phyloP scores from a whole-genome alignment of 2,888 invertebrate genomes.

The Polymixis flavicincta region DNA sequence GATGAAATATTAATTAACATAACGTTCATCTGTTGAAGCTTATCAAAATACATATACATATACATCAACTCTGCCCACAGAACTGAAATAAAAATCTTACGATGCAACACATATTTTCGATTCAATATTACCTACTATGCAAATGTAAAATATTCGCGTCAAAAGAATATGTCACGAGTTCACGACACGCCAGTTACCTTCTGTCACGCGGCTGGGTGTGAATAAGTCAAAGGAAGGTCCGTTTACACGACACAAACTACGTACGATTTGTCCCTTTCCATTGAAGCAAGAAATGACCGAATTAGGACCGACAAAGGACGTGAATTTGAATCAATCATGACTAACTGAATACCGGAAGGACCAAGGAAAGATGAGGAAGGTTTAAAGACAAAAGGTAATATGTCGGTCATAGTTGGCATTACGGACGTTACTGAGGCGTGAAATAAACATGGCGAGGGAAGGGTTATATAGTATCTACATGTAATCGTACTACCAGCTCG shows the following conservation, averaged over 20 bases:
- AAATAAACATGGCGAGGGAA: not conserved
- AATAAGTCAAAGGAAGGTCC: slow-evolving; percentile 9
- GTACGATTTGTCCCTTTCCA: not conserved
- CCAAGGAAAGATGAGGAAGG: not conserved
- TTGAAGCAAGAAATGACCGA: slow-evolving; percentile 7
- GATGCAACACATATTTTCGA: not conserved
- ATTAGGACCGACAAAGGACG: not conserved
- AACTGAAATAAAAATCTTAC: not conserved
- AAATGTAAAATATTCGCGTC: not conserved
- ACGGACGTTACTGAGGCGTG: slow-evolving; percentile 1
- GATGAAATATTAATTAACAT: too few relatives aligned
- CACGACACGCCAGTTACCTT: not conserved
- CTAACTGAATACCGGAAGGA: not conserved
- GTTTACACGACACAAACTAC: slow-evolving; percentile 18
- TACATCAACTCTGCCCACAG: not conserved
- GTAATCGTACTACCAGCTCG: not conserved
- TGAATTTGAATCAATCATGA: slow-evolving; percentile 1
- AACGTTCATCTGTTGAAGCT: not conserved
- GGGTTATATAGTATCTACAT: not conserved
- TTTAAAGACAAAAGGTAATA: slow-evolving; percentile 6
- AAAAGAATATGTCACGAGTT: slow-evolving; percentile 23
- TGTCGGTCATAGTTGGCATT: slow-evolving; percentile 20
- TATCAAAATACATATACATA: not conserved
- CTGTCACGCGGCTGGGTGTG: not conserved
- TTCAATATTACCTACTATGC: not conserved